These are phyloP conservation scores for Ginglymostoma cirratum DNA, from an alignment of 2,113 vertebrate genomes.

Conservation along the genomic window DNA sequence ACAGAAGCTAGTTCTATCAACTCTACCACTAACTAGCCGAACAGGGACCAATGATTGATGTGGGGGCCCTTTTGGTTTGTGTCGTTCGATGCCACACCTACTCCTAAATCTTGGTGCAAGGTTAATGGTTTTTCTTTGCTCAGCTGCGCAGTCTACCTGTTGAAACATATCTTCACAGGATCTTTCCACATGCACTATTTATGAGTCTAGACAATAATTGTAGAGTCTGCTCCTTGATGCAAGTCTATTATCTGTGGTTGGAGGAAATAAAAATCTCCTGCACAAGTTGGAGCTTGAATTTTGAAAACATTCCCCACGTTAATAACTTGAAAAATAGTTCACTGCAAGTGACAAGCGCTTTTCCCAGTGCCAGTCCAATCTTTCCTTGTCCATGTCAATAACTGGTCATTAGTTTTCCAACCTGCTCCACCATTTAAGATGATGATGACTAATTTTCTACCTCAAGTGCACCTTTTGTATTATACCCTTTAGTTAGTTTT, in stretches of 20 bases:
- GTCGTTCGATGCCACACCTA: background rate
- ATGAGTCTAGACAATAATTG: conserved; percentile 25
- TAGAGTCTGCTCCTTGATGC: background rate
- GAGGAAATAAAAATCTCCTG: background rate
- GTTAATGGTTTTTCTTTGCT: background rate
- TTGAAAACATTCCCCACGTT: background rate
- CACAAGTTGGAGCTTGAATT: background rate
- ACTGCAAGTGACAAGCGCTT: background rate
- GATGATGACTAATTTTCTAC: background rate
- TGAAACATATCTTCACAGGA: background rate
- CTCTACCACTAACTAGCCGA: background rate
- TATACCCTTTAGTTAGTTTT: no score
- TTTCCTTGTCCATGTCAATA: background rate
- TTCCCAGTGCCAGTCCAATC: background rate
- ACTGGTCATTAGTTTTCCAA: background rate
- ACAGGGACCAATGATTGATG: background rate
- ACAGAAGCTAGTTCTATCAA: background rate
- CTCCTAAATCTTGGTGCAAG: background rate
- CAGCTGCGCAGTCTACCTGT: background rate
- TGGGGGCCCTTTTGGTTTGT: background rate
- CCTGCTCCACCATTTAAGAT: background rate
- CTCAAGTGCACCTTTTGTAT: background rate
- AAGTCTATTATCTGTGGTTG: background rate
- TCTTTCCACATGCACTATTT: background rate
- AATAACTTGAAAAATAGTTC: background rate